Conservation (phyloP, 2,113 vertebrate species). For the Mastomys natalensis region DNA sequence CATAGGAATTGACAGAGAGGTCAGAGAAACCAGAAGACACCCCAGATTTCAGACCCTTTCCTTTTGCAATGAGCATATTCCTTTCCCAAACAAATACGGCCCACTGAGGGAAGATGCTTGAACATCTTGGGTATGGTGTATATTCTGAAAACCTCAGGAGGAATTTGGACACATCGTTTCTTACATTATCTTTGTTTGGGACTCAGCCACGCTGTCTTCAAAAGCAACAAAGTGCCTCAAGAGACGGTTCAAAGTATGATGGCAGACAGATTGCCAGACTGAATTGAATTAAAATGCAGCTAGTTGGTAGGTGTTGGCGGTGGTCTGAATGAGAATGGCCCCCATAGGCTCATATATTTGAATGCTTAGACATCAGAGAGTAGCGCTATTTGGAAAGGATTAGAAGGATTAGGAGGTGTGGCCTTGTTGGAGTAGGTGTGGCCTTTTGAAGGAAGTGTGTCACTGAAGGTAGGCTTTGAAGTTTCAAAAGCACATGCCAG, state of each 20-base stretch:
- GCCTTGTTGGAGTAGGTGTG: neutral
- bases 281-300: neutral
- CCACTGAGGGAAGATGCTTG: neutral
- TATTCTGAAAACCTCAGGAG: neutral
- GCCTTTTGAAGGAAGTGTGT: neutral
- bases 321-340: neutral
- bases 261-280: neutral
- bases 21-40: neutral
- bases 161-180: neutral
- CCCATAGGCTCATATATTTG: neutral
- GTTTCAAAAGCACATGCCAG: neutral
- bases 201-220: neutral
- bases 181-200: neutral
- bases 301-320: neutral
- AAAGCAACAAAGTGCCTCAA: neutral
- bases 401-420: neutral
- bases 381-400: neutral
- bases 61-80: neutral
- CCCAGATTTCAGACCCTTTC: neutral
- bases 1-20: neutral
- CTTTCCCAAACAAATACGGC: neutral
- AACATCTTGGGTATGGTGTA: neutral
- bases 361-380: neutral
- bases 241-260: neutral
- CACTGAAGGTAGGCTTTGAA: neutral